These are phyloP conservation scores for Drosophila nr. fundita DNA, from an alignment of 2,888 invertebrate species.

Conservation along the genomic window DNA sequence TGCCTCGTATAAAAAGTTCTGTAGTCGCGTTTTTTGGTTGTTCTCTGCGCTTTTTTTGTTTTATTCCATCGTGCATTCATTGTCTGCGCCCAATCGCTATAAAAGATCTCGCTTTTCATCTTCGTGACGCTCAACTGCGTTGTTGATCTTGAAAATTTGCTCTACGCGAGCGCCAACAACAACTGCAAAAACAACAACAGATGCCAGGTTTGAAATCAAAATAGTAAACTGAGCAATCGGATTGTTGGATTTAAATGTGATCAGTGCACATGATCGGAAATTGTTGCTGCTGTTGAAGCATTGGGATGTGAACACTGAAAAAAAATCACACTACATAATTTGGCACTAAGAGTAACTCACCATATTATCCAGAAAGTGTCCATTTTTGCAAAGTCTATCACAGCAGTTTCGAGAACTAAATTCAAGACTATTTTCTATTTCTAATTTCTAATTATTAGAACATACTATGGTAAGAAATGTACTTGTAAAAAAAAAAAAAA, in stretches of 20 bases:
- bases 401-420: background rate
- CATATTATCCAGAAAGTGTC: background rate
- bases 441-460: background rate
- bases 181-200: constrained; percentile 22
- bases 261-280: constrained; percentile 55
- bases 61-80: constrained; percentile 77
- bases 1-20: constrained; percentile 56
- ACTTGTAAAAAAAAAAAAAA: background rate
- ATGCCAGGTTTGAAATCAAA: constrained; percentile 54
- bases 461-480: background rate
- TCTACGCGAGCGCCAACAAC: constrained; percentile 38
- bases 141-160: constrained; percentile 79
- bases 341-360: background rate
- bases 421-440: background rate
- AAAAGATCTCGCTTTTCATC: constrained; percentile 79
- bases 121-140: constrained; percentile 76
- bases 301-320: constrained; percentile 35
- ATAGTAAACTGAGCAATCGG: constrained; percentile 55
- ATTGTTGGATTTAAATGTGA: constrained; percentile 51
- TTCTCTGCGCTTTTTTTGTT: constrained; percentile 40
- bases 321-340: constrained; percentile 13
- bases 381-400: background rate
- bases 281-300: constrained; percentile 48
- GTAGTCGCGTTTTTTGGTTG: constrained; percentile 42
- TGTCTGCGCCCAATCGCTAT: constrained; percentile 73